Evolutionary conservation across 2,113 vertebrate genomes (phyloP).

Genomic region (Rhinoptilus africanus): DNA sequence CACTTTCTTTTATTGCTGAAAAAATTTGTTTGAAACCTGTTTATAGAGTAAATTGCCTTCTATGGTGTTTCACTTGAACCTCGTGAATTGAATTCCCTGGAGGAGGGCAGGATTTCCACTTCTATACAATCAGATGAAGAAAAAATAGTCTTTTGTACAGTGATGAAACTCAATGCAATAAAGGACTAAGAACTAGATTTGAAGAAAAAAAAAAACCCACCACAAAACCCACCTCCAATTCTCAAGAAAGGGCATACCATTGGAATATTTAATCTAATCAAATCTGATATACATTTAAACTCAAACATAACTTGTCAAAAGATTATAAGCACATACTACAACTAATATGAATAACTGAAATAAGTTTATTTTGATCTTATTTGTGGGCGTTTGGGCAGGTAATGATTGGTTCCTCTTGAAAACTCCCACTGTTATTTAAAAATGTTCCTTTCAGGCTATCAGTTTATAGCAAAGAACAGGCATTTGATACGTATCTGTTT

Average conservation of each 20-base stretch:
- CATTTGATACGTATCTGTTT: not conserved
- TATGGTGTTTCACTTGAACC: constrained; percentile 15
- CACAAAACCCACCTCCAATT: not conserved
- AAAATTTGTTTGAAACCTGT: constrained; percentile 62
- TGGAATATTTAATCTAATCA: not conserved
- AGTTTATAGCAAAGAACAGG: not conserved
- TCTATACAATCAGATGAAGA: not conserved
- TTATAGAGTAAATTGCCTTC: constrained; percentile 59
- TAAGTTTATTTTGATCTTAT: not conserved
- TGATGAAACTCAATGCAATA: not conserved
- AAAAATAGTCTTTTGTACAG: not conserved
- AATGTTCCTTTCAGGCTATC: not conserved
- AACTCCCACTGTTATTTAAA: not conserved
- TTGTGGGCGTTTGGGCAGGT: not conserved
- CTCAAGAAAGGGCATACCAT: not conserved
- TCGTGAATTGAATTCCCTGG: not conserved
- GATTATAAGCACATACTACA: not conserved
- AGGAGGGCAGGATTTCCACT: not conserved
- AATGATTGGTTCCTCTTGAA: not conserved
- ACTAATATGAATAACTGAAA: not conserved
- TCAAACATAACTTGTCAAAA: not conserved
- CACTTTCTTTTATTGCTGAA: constrained; percentile 48
- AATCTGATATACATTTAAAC: not conserved
- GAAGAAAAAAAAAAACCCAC: not conserved
- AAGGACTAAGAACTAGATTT: not conserved